Conservation (phyloP, 2,113 vertebrate species). For the Micromys minutus region DNA sequence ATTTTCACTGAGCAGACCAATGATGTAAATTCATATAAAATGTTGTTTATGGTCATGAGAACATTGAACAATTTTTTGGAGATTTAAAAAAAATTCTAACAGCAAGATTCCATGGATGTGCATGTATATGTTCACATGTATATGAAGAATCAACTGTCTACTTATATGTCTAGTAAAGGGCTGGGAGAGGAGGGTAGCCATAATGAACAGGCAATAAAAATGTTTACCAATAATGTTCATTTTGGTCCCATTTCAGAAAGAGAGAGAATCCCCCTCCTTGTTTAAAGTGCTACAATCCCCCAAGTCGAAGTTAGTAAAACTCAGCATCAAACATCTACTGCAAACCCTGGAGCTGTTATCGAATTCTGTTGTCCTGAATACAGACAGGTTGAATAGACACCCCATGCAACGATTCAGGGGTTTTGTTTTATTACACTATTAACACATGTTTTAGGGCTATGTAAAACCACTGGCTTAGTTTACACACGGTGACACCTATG, state of each 20-base stretch:
- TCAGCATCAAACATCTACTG: conserved; percentile 64
- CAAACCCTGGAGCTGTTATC: conserved; percentile 58
- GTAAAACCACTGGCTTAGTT: conserved; percentile 75
- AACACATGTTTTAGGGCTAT: conserved; percentile 67
- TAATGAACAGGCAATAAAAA: conserved; percentile 38
- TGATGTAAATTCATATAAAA: conserved; percentile 15
- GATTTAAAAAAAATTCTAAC: too few species aligned
- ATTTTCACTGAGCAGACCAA: background rate
- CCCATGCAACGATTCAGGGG: conserved; percentile 63
- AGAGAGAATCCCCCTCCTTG: conserved; percentile 14
- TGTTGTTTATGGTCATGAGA: conserved; percentile 15
- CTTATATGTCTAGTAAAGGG: background rate
- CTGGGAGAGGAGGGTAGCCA: background rate
- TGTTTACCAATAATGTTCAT: conserved; percentile 66
- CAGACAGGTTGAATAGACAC: conserved; percentile 72
- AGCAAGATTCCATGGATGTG: background rate
- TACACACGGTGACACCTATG: conserved; percentile 52
- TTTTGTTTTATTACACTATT: conserved; percentile 73
- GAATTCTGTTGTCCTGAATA: conserved; percentile 66
- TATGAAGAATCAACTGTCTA: too few species aligned
- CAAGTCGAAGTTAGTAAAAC: conserved; percentile 80
- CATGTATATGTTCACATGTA: too few species aligned
- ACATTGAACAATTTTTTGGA: conserved; percentile 50
- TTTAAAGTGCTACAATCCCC: conserved; percentile 69
- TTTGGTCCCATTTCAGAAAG: conserved; percentile 66